These are phyloP conservation scores for Conistra vaccinii DNA, from an alignment of 2,888 invertebrate species.

Conservation along the genomic window DNA sequence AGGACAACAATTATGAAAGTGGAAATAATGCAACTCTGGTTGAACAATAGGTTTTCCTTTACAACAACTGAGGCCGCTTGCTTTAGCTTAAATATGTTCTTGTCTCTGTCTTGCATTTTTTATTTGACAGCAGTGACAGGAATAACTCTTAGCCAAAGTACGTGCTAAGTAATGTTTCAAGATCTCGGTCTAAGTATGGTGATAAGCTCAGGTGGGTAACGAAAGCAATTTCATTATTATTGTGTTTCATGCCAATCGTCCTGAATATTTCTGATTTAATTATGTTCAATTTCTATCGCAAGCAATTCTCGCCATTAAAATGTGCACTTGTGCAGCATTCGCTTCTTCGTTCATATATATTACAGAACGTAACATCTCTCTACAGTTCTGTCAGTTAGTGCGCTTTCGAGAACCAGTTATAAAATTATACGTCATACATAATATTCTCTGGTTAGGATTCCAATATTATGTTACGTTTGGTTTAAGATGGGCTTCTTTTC, in stretches of 20 bases:
- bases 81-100: background rate
- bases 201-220: conserved; percentile 2
- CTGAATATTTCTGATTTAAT: conserved; percentile 7
- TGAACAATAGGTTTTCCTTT: background rate
- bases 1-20: background rate
- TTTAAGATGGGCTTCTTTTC: no score
- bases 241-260: background rate
- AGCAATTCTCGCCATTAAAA: conserved; percentile 1
- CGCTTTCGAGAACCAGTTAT: background rate
- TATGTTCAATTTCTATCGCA: background rate
- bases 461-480: background rate
- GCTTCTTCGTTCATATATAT: background rate
- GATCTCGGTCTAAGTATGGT: background rate
- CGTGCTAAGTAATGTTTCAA: background rate
- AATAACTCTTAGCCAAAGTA: background rate
- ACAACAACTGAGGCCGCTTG: background rate
- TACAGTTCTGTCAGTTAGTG: background rate
- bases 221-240: conserved; percentile 14
- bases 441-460: background rate
- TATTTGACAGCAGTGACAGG: no score
- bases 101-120: background rate
- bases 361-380: background rate
- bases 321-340: background rate
- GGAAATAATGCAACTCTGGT: background rate
- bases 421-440: background rate